Base-by-base conservation (phyloP, 2,888 invertebrate species). In the Drosophila borborema region DNA sequence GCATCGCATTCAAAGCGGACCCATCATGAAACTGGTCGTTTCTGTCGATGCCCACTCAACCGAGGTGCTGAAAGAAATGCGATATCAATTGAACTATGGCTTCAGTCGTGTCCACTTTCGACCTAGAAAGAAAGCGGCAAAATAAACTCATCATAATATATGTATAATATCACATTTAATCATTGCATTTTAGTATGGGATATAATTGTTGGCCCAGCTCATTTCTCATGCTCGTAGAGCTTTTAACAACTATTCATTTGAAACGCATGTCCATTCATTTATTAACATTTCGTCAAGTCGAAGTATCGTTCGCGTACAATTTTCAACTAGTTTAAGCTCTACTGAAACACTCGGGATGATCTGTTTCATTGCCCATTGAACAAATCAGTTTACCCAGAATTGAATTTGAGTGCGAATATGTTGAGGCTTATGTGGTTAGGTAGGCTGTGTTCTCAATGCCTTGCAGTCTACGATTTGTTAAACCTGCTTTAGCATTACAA, bases 401-500 rank as follows among this genome's bases (percentile, higher is more conserved):
- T 45, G 55, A 45, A 10, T 56, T 36, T 28, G 6, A 14, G 10
- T 16, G 14, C 0, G 14, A 58, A 16, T 10, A 10, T 2, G 4
- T 6, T 23, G 6, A 14, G 8, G 7, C 8, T 34, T 18, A 3
- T 1, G 6, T 9, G 6, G n/a, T 51, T 18, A 36, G 41, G 75
- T 75, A 64, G 72, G 65, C 75, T 41, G 12, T 72, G 77, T 2
- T n/a, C n/a, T 1, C 10, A 20, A 34, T 14, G 40, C 71, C 54
- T 31, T 45, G 10, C 28, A 46, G 40, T 36, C 18, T 28, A 14
- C 28, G 18, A 45, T 45, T 58, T 58, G 16, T 45, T 63, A 14
- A 23, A 63, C n/a, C 18, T 28, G 40, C n/a, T 61, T 28, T 7
- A 14, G 40, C 66, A 77, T 61, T 74, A 81, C 58, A 69, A 70